These are phyloP conservation scores for Homalodisca vitripennis DNA, from an alignment of 1,140 invertebrate species.

Conservation along the genomic window DNA sequence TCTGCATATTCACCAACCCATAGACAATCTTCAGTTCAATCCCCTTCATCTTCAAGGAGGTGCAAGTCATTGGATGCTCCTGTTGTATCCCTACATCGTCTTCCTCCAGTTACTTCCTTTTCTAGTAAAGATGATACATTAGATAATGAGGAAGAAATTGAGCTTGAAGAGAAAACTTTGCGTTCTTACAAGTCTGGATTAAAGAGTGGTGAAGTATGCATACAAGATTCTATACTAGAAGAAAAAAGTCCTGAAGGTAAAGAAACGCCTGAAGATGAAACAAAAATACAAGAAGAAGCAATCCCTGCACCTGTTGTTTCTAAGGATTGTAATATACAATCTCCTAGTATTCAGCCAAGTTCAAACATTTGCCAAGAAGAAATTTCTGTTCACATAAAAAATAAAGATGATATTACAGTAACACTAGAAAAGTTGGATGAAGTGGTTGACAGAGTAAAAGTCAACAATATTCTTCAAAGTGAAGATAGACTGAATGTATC, in stretches of 20 bases:
- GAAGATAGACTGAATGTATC: not conserved
- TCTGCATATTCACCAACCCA: constrained; percentile 70
- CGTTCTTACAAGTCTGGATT: constrained; percentile 11
- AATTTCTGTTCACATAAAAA: not conserved
- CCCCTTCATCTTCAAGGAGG: constrained; percentile 68
- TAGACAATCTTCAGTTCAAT: constrained; percentile 69
- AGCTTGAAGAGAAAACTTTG: constrained; percentile 41
- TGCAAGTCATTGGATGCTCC: constrained; percentile 81
- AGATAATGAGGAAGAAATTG: constrained; percentile 42
- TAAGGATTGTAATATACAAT: not conserved
- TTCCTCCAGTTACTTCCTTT: constrained; percentile 80
- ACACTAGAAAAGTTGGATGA: constrained; percentile 33
- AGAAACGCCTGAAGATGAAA: not conserved
- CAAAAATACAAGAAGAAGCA: not conserved
- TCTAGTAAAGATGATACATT: constrained; percentile 86
- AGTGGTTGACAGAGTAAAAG: constrained; percentile 33
- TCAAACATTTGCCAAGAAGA: not conserved
- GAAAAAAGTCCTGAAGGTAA: constrained; percentile 28
- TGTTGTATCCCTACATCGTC: constrained; percentile 70
- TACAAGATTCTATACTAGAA: constrained; percentile 35
- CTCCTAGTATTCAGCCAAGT: not conserved
- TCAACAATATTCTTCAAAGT: not conserved
- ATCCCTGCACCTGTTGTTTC: not conserved
- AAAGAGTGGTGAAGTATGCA: not conserved
- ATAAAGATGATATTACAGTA: constrained; percentile 21